These are phyloP conservation scores for Todus mexicanus DNA, from an alignment of 2,797 vertebrate species.

Conservation along the genomic window DNA sequence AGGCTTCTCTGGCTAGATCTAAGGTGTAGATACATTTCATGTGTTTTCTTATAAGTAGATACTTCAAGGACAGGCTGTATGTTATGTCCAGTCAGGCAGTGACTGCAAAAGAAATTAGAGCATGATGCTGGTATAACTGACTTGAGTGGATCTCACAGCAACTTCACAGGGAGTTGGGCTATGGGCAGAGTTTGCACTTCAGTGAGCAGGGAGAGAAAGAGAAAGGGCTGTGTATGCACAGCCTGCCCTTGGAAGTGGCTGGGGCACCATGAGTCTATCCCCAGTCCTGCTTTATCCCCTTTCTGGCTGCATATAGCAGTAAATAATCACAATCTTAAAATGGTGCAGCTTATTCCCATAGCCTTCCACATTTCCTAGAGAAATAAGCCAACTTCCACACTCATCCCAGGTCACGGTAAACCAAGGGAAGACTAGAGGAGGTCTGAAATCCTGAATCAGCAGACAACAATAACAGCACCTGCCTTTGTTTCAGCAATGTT, in stretches of 20 bases:
- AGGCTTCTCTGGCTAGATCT: background rate
- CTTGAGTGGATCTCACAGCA: background rate
- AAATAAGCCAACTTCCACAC: background rate
- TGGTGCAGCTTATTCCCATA: background rate
- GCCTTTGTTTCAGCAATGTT: background rate
- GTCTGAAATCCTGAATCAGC: background rate
- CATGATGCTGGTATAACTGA: background rate
- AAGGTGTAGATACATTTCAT: background rate
- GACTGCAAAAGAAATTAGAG: background rate
- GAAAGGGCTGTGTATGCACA: background rate
- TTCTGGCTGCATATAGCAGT: background rate
- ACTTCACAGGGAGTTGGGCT: background rate
- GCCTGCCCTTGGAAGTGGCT: background rate
- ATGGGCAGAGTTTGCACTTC: rapidly evolving
- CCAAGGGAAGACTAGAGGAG: background rate
- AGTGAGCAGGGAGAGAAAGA: background rate
- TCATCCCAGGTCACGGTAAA: background rate
- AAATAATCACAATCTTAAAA: background rate
- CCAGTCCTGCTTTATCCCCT: background rate
- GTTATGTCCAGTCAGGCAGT: background rate
- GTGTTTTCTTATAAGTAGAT: background rate
- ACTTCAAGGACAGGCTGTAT: background rate
- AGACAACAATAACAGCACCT: background rate
- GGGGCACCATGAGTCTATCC: rapidly evolving
- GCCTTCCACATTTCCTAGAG: background rate